Conservation (phyloP, 2,888 invertebrate genomes). For the Stenichneumon culpator region DNA sequence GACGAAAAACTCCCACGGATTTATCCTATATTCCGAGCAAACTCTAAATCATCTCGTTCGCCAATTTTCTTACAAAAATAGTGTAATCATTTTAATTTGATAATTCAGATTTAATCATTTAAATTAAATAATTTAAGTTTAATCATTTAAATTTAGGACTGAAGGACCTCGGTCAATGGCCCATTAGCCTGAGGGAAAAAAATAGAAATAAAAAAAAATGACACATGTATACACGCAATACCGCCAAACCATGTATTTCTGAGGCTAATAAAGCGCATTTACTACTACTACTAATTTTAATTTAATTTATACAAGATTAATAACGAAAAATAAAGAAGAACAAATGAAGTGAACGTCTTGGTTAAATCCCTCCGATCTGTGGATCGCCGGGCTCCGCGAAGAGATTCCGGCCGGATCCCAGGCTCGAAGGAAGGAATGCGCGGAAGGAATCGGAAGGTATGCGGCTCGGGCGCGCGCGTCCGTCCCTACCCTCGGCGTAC, state of each 20-base stretch:
- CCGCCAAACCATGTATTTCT: no score
- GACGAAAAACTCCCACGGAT: not conserved
- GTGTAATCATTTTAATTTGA: not conserved
- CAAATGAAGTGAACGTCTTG: not conserved
- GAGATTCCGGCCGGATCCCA: not conserved
- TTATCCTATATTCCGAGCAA: not conserved
- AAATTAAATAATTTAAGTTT: not conserved
- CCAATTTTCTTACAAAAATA: not conserved
- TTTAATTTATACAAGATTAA: no score
- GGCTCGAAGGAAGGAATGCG: slow-evolving; percentile 34
- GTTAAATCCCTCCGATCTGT: not conserved
- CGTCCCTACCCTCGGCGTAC: slow-evolving; percentile 11
- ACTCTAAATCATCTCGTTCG: not conserved
- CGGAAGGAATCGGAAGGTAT: slow-evolving; percentile 51
- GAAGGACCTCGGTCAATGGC: no score
- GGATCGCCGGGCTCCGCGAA: not conserved
- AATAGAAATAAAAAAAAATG: no score
- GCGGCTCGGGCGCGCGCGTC: slow-evolving; percentile 37
- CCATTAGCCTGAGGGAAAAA: no score
- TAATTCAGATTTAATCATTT: not conserved
- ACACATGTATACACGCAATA: no score
- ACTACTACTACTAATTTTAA: no score
- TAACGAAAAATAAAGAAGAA: no score
- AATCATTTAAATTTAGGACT: no score
- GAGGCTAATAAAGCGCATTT: no score